Evolutionary conservation across 1,140 invertebrate species (phyloP).

Genomic region (Ooceraea biroi): DNA sequence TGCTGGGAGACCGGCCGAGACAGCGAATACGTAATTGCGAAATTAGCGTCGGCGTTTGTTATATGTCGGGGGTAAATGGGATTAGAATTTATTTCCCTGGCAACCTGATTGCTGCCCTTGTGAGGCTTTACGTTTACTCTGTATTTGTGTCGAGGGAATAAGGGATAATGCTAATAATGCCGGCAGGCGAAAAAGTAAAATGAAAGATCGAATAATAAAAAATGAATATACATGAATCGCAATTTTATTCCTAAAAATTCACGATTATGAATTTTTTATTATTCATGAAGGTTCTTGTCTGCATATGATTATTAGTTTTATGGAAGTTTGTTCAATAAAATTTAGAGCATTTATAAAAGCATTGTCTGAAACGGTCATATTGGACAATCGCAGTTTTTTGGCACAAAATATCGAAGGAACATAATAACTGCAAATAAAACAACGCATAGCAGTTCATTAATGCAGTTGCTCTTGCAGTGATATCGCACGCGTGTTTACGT

Average conservation of each 20-base stretch:
- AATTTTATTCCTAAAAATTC: not conserved
- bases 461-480: slow-evolving; percentile 14
- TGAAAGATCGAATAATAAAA: not conserved
- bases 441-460: slow-evolving; percentile 8
- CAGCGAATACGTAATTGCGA: slow-evolving; percentile 55
- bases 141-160: not conserved
- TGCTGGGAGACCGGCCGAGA: slow-evolving; percentile 21
- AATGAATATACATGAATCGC: not conserved
- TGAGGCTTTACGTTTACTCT: not conserved
- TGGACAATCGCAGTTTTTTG: not conserved
- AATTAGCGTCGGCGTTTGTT: slow-evolving; percentile 45
- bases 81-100: slow-evolving; percentile 45
- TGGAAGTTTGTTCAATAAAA: not conserved
- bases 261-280: too few relatives aligned
- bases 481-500: slow-evolving; percentile 24
- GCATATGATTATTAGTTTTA: not conserved
- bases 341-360: not conserved
- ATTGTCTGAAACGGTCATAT: not conserved
- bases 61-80: not conserved
- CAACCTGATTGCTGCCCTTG: slow-evolving; percentile 3
- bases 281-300: too few relatives aligned
- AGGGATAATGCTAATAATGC: too few relatives aligned
- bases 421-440: slow-evolving; percentile 35
- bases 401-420: not conserved
- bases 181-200: not conserved